Base-by-base conservation (phyloP, 2,888 invertebrate species). In the Cataglyphis rosenhaueri region DNA sequence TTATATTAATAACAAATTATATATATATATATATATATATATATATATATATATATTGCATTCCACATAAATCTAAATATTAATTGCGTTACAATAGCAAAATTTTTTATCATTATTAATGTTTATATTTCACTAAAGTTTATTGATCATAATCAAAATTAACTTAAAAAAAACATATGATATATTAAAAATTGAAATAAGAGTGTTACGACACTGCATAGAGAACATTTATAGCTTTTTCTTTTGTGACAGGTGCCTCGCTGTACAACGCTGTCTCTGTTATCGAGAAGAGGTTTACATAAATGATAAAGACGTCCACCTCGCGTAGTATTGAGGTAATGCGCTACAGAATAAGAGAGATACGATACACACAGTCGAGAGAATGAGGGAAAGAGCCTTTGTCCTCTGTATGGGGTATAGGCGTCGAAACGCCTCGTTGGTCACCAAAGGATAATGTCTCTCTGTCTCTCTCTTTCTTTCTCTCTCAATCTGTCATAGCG, bases 341-440 rank as follows among this genome's bases (percentile, higher is more conserved):
- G 38, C 73, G 61, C 78, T 71, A 52, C 38, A 75, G 66, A 64
- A 82, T 48, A 65, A 32, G 62, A 84, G 79, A 66, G 75, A 61
- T 79, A 83, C 66, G 64, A 66, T 6, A 35, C 6, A 35, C 35
- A 62, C 79, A 82, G 82, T 76, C 82, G 81, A 66, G 84, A 89
- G 88, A 89, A 87, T 85, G 85, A 89, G 87, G 88, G 89, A 89
- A 78, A 84, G 76, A 61, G 78, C 85, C 83, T 86, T 89, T 89
- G 89, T 89, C 76, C 75, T 59, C 71, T 62, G 71, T 66, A 86
- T 83, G 84, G 83, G 84, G 73, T 86, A 86, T 74, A 86, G 86
- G 82, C 85, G 85, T 90, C 91, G 93, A 91, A 90, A 93, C 92
- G 92, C 91, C 92, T 92, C 92, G 92, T 91, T 92, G 92, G 89